Evolutionary conservation across 2,888 invertebrate species (phyloP), one percentile per base, ranked within the genome.

Genomic region (Neoascia interrupta): DNA sequence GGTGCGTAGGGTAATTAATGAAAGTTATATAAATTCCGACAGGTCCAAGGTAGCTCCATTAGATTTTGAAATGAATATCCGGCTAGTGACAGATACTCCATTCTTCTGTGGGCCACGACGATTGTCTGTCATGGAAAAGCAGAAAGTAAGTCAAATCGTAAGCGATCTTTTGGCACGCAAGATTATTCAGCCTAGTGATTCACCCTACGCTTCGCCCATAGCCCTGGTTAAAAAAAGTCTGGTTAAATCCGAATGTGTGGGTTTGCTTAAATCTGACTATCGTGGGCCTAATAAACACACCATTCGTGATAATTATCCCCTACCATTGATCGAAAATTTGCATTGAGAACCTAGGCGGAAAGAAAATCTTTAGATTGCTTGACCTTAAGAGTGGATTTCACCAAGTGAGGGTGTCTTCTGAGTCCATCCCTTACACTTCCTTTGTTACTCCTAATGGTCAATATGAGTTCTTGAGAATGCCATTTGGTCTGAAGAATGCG

Each of bases 371-470:
- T 8, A 19, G 1, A 13, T 19, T 45, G 26, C 45, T 23, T 15
- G 45, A 45, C 26, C 45, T 45, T 26, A 45, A 45, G 23, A 45
- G 45, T 26, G 45, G 26, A 8, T 45, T 43, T 19, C 45, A 21
- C 13, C 23, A 45, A 11, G 23, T 45, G 6, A 45, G 13, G 45
- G 13, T 23, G 2, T n/a, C 45, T 6, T 45, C 13, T 8, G 45
- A 43, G 21, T 43, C 43, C 21, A 43, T 13, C 10, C 19, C 23
- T 16, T 11, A 26, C 13, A 23, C 45, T 6, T 15, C 45, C 13
- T 26, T 45, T 26, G 45, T 45, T 8, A 45, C 45, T 26, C 23
- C 23, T 11, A 45, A 11, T 5, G 45, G 23, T 2, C 39, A 39
- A 16, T 39, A 39, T 8, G 37, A 37, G 15, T 37, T 15, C n/a